Evolutionary conservation across 1,140 invertebrate genomes (phyloP), one percentile per base, ranked within the genome.

Genomic region (Drosophila insularis): DNA sequence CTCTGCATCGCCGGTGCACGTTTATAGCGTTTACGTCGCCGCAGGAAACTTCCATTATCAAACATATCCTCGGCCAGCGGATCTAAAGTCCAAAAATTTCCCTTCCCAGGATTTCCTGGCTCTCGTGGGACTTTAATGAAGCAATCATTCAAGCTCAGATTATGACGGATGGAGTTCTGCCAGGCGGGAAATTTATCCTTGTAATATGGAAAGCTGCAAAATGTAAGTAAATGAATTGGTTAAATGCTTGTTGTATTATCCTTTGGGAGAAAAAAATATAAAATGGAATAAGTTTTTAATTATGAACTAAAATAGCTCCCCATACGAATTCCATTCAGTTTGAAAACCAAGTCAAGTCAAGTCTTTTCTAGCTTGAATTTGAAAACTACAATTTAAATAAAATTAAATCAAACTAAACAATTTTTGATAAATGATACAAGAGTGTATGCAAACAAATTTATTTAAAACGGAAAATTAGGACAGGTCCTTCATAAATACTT

Each of bases 51-150:
- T 0, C 99, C 99, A 92, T 99, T 99, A 91, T 99, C 99, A 89
- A 99, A 99, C 99, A 99, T 99, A 89, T 99, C 98, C 90, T 99
- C 98, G 1, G 97, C 97, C 63, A 98, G 93, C 0, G 99, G 99
- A 92, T 99, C 98, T 54, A 99, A 92, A 0, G 98, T 98, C 99
- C 99, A 99, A 92, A 99, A 99, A 90, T 99, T 99, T 0, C 99
- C 99, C 89, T 99, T 99, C 0, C 98, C 98, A 0, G 99, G 99
- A 91, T 99, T 99, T 0, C 98, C 98, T 0, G 98, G 98, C 91
- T 99, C 98, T 4, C 99, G 93, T 0, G 99, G 98, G 53, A 99
- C 98, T 93, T 99, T 99, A 17, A 99, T 97, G 92, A 99, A 99
- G 90, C 99, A 99, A 92, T 99, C 99, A 92, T 99, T 99, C 40